phyloP scores from a whole-genome alignment of 2,888 invertebrate species.

The Erebia ligea region DNA sequence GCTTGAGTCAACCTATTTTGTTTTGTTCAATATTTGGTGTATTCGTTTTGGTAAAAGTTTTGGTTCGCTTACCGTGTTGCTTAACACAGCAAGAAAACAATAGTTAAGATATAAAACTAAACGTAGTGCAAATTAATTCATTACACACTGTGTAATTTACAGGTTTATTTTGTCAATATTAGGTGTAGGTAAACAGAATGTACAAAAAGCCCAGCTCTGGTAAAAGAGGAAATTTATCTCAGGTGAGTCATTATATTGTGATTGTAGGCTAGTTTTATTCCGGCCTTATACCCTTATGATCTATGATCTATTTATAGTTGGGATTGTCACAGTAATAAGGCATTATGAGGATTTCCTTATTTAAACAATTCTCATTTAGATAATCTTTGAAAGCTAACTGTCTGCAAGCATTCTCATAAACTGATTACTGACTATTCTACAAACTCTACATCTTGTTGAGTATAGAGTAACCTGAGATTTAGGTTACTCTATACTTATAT shows the following conservation, averaged over 20 bases:
- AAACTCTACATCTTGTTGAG: neutral
- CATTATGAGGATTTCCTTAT: constrained; percentile 6
- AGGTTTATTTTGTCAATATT: neutral
- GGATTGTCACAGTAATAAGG: neutral
- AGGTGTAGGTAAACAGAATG: constrained; percentile 49
- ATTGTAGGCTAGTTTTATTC: constrained; percentile 23
- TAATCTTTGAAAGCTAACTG: neutral
- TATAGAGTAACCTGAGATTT: no score
- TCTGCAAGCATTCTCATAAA: constrained; percentile 1
- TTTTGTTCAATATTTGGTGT: neutral
- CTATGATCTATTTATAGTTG: constrained; percentile 26
- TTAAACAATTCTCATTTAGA: neutral
- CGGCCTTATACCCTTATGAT: constrained; percentile 20
- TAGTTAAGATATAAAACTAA: neutral
- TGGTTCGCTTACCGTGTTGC: neutral
- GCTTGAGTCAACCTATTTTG: neutral
- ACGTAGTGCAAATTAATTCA: neutral
- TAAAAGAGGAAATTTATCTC: constrained; percentile 72
- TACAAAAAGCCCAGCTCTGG: constrained; percentile 63
- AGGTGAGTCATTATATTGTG: constrained; percentile 70
- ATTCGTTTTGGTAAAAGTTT: neutral
- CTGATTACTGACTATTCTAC: neutral
- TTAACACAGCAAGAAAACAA: neutral
- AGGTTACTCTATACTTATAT: no score
- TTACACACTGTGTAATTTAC: neutral